These are phyloP conservation scores for Zapus hudsonius DNA, from an alignment of 2,113 vertebrate genomes.

Conservation along the genomic window DNA sequence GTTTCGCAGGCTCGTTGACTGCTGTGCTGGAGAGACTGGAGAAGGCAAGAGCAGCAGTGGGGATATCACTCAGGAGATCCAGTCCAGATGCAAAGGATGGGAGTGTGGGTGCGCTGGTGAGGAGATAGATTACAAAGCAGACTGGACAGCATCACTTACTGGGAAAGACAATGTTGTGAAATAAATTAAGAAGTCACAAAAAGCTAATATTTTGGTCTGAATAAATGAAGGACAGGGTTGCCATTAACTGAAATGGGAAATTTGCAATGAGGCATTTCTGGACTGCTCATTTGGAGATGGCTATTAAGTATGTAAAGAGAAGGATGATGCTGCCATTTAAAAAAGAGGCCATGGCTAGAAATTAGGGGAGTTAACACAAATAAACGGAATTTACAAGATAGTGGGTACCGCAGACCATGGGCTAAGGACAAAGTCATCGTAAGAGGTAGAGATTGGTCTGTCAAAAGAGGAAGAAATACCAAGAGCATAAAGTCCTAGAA, in stretches of 20 bases:
- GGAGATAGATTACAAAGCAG: constrained; percentile 5
- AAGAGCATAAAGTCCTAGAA: background rate
- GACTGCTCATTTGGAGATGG: background rate
- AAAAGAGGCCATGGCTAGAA: background rate
- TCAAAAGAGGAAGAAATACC: background rate
- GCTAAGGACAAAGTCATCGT: background rate
- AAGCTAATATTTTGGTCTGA: background rate
- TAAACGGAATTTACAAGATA: background rate
- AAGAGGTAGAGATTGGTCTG: background rate
- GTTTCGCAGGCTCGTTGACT: background rate
- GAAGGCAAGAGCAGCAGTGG: background rate
- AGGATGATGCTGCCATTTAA: background rate
- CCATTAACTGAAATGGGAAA: background rate
- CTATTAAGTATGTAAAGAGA: background rate
- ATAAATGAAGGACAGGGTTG: background rate
- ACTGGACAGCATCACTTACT: background rate
- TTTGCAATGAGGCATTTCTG: background rate
- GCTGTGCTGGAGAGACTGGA: background rate
- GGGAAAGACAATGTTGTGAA: constrained; percentile 46
- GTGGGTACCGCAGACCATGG: background rate
- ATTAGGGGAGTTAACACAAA: background rate
- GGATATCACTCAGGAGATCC: background rate
- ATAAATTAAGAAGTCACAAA: constrained; percentile 27
- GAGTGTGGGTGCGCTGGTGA: background rate
- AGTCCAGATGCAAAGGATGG: background rate